Evolutionary conservation across 2,113 vertebrate genomes (phyloP).

Genomic region (Bos javanicus): DNA sequence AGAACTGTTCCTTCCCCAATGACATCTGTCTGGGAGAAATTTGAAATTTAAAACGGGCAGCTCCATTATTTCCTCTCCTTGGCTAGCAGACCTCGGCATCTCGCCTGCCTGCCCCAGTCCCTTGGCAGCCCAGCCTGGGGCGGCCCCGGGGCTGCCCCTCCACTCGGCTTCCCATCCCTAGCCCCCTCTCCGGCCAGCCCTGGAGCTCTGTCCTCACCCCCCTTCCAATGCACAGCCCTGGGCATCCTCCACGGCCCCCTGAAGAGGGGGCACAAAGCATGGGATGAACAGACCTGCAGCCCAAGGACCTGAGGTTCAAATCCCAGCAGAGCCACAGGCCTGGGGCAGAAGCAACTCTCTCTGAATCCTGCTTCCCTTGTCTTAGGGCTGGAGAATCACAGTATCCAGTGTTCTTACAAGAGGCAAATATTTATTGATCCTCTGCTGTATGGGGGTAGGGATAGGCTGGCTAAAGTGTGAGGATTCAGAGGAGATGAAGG

Average conservation of each 20-base stretch:
- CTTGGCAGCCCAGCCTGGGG: constrained; percentile 42
- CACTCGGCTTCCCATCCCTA: background rate
- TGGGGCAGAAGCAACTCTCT: background rate
- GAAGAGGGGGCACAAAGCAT: background rate
- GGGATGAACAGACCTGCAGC: background rate
- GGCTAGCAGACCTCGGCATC: background rate
- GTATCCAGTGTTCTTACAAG: background rate
- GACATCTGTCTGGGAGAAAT: constrained; percentile 71
- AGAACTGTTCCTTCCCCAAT: constrained; percentile 60
- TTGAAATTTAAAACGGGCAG: constrained; percentile 68
- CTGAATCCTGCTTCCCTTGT: background rate
- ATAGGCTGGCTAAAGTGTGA: background rate
- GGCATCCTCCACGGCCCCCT: background rate
- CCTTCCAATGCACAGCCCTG: background rate
- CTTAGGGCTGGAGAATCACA: background rate
- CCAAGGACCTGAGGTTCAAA: background rate
- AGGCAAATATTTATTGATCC: background rate
- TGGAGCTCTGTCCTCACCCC: background rate
- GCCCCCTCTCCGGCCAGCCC: background rate
- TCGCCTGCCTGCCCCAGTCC: constrained; percentile 1
- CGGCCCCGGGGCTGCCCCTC: constrained; percentile 9
- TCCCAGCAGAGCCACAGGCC: background rate
- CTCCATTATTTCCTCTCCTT: constrained; percentile 41
- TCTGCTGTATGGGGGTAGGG: background rate
- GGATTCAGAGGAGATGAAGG: background rate